A percentile compares a stretch with the other conserved stretches of the same genome.
phyloP scores from a whole-genome alignment of 2,113 vertebrate species.

The Ameiurus melas region DNA sequence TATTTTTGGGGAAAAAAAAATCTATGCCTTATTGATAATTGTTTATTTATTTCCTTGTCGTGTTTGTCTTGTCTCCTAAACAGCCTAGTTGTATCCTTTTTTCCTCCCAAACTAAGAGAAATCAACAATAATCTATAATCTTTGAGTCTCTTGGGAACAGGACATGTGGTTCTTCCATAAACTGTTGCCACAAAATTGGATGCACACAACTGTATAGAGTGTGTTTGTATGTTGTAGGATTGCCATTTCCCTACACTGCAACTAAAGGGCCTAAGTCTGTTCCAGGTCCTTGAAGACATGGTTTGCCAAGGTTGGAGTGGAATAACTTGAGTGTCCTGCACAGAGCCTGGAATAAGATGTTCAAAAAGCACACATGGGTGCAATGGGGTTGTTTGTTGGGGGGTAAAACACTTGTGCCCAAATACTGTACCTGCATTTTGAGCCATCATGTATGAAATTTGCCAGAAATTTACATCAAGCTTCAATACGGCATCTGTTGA shows the following conservation, averaged over 20 bases:
- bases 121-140: neutral
- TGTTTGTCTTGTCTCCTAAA: neutral
- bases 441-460: neutral
- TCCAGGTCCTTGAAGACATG: neutral
- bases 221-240: no score
- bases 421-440: neutral
- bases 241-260: neutral
- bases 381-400: neutral
- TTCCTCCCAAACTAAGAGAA: neutral
- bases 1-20: neutral
- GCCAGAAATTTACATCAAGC: neutral
- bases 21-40: neutral
- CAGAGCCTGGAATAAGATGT: neutral
- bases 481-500: neutral
- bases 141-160: neutral
- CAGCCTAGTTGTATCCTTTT: neutral
- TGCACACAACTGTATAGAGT: neutral
- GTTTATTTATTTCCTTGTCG: neutral
- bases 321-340: neutral
- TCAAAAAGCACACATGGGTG: no score
- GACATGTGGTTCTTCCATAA: neutral
- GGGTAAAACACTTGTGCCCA: neutral
- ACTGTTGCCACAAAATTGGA: neutral
- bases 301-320: neutral
- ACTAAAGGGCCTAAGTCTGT: no score